Evolutionary conservation across 2,888 invertebrate species (phyloP).

Genomic region (Ischnus inquisitorius): DNA sequence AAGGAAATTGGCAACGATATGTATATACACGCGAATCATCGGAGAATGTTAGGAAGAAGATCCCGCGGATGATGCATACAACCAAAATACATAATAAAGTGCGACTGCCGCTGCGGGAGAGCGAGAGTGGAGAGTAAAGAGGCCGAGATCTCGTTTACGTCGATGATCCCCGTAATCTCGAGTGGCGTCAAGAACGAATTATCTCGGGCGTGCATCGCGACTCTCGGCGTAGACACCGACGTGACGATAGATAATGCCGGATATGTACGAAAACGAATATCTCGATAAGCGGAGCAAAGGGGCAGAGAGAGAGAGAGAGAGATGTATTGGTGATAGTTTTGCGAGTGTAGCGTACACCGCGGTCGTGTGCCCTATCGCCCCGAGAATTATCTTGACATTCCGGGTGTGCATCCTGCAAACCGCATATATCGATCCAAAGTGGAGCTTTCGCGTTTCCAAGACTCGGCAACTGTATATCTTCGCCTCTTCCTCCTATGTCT

Average conservation of each 20-base stretch:
- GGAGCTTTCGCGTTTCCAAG: not conserved
- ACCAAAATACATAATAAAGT: not conserved
- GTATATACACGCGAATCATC: not conserved
- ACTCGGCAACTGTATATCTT: conserved; percentile 21
- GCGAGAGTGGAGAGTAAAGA: not conserved
- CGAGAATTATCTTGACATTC: conserved; percentile 61
- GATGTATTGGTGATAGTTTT: not conserved
- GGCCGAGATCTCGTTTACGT: conserved; percentile 54
- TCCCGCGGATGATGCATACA: not conserved
- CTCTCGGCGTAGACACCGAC: not conserved
- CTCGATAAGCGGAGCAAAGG: not conserved
- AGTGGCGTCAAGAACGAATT: conserved; percentile 60
- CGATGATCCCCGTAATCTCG: conserved; percentile 61
- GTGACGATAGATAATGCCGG: not conserved
- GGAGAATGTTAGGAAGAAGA: not conserved
- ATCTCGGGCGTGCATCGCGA: conserved; percentile 43
- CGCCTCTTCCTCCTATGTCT: conserved; percentile 8
- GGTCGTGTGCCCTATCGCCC: conserved; percentile 22
- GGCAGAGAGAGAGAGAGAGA: too few relatives aligned
- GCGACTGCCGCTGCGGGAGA: not conserved
- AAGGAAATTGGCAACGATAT: not conserved
- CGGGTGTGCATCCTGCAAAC: conserved; percentile 47
- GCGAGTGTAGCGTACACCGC: not conserved
- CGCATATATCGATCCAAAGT: conserved; percentile 58
- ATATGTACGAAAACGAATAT: not conserved